Evolutionary conservation across 2,113 vertebrate species (phyloP).

Genomic region (Lontra canadensis): DNA sequence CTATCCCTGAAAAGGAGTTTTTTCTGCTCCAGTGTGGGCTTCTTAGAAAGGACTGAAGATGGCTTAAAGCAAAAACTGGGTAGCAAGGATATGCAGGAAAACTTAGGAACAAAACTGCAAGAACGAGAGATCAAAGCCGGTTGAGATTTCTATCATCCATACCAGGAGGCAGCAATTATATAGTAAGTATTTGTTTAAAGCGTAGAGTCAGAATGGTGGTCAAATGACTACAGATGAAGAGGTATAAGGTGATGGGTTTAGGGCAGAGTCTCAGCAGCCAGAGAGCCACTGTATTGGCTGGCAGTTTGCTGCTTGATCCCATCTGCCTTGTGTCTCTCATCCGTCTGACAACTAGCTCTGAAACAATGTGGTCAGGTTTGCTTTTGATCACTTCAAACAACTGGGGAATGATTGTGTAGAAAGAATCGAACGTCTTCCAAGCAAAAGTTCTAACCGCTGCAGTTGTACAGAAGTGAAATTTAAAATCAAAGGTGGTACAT

Average conservation of each 20-base stretch:
- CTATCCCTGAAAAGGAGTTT: background rate
- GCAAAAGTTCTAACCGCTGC: background rate
- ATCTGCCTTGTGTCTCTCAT: background rate
- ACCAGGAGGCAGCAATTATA: background rate
- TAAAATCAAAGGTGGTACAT: background rate
- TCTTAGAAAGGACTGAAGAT: background rate
- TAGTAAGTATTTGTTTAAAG: background rate
- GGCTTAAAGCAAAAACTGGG: background rate
- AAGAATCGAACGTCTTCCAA: background rate
- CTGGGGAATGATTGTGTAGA: background rate
- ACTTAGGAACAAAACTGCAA: background rate
- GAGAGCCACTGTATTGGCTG: background rate
- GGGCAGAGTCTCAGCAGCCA: background rate
- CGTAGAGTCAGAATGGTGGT: background rate
- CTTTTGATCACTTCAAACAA: background rate
- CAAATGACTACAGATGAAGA: background rate
- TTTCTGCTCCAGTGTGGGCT: background rate
- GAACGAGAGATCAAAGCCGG: background rate
- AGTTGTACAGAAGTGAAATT: background rate
- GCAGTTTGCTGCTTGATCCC: background rate
- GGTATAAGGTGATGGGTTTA: background rate
- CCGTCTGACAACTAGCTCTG: background rate
- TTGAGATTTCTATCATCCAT: background rate
- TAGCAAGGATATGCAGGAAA: background rate
- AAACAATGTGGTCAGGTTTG: background rate